phyloP scores from a whole-genome alignment of 2,888 invertebrate species.

The Microctonus brassicae region DNA sequence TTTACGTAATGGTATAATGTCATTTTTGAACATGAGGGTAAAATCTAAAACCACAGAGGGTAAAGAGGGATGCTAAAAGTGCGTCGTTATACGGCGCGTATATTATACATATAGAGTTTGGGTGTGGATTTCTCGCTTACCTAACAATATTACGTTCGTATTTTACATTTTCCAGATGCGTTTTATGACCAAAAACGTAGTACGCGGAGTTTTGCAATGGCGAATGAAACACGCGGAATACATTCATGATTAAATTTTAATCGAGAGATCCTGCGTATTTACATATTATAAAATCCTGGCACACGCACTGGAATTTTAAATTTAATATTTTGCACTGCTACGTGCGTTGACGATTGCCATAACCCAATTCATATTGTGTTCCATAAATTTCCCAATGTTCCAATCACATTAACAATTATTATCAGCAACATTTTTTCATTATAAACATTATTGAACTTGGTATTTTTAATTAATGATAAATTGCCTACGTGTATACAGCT shows the following conservation, averaged over 20 bases:
- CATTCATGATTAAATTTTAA: conserved; percentile 48
- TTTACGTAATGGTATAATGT: conserved; percentile 8
- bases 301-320: conserved; percentile 44
- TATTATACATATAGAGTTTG: background rate
- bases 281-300: conserved; percentile 47
- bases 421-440: background rate
- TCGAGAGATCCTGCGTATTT: conserved; percentile 48
- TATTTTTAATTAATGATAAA: too few species aligned
- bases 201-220: conserved; percentile 40
- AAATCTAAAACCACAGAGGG: conserved; percentile 17
- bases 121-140: conserved; percentile 23
- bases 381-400: background rate
- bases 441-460: too few species aligned
- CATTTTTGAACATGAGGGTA: conserved; percentile 16
- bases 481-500: background rate
- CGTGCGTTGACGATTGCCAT: background rate
- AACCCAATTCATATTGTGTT: background rate
- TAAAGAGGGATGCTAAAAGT: conserved; percentile 1
- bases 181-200: conserved; percentile 44
- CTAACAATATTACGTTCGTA: conserved; percentile 50
- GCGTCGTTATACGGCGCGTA: background rate
- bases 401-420: background rate
- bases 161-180: conserved; percentile 52
- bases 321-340: conserved; percentile 9
- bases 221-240: conserved; percentile 11